Base-by-base conservation (phyloP, 2,113 vertebrate genomes). In the Saimiri boliviensis region DNA sequence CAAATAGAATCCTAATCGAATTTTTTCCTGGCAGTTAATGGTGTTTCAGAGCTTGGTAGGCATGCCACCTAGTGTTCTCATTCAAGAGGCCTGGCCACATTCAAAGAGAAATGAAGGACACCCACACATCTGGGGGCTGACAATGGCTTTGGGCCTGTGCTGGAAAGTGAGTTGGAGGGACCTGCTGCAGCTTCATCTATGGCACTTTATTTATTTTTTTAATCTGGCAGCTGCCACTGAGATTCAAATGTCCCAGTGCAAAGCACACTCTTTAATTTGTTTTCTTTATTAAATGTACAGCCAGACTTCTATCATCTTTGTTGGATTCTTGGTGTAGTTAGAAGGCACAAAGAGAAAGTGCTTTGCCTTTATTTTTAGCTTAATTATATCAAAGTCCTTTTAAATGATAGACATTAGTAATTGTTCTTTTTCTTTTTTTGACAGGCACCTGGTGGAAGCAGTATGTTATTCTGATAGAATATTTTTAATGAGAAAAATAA, bases 161-260 rank as follows among this genome's bases (percentile, higher is more conserved):
- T 56, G 85, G 23, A 12, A 35, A 6, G 4, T 9, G 9, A 8
- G 52, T 25, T 20, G 10, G 20, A 60, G 56, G 27, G n/a, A 6
- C 1, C 23, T 0, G 0, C 49, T 30, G 56, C 77, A 27, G 45
- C 77, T 42, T 63, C 58, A 73, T 77, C 49, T 27, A 13, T 42
- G 27, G 60, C 58, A 30, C 47, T 77, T 91, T 73, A 74, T 80
- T 85, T 93, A 21, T 87, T 95, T 77, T 95, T 95, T 89, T 27
- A 68, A 70, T 87, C 76, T 95, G 90, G 80, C 94, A 96, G 90
- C 92, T 96, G 87, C 95, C 84, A 90, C 90, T 63, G 96, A 96
- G 92, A 96, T 71, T 84, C 54, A 49, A 5, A 83, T 40, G 87
- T 96, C 96, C 80, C 76, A 45, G 17, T 52, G 45, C 84, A 92